Base-by-base conservation (phyloP, 2,797 vertebrate genomes). In the Molossus alvarezi region DNA sequence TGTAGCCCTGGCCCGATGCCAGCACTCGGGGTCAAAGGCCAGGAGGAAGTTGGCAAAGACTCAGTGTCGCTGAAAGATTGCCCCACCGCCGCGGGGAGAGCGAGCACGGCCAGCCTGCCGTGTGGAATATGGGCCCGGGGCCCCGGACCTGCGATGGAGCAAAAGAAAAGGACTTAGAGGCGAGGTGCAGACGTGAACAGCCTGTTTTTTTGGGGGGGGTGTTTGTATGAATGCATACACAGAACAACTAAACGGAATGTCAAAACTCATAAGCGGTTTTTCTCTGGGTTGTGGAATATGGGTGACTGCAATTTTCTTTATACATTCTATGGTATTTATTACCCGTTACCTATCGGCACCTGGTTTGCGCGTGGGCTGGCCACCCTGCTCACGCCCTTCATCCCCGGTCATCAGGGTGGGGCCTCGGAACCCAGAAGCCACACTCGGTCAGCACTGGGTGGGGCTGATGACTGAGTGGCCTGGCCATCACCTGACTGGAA, bases 291-390 rank as follows among this genome's bases (percentile, higher is more conserved):
- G 18, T 20, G 18, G 53, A 58, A 27, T 57, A 18, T 1, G 23
- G 9, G 27, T 37, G n/a, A n/a, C 33, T 3, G 45, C 9, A 1
- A 15, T 53, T 93, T 57, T 58, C 25, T 45, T 91, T 15, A 17
- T 18, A 2, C 9, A 11, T 65, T n/a, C 48, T 58, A 0, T 21
- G 6, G 51, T 33, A 53, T 57, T 55, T 62, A 27, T 17, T 33
- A 29, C 41, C 3, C 6, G 41, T 45, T 1, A 3, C 25, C 77
- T 0, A 8, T 27, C 15, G 45, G n/a, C 0, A 0, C 48, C 0
- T 0, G 27, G 37, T n/a, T 21, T n/a, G 69, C 57, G 51, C 0
- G 0, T 2, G 18, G 45, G 41, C 41, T 6, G 41, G 48, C 45
- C 5, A 3, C 27, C n/a, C 48, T 33, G n/a, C 60, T 67, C 41